These are phyloP conservation scores for Apteryx owenii DNA, from an alignment of 2,113 vertebrate species.

Conservation along the genomic window DNA sequence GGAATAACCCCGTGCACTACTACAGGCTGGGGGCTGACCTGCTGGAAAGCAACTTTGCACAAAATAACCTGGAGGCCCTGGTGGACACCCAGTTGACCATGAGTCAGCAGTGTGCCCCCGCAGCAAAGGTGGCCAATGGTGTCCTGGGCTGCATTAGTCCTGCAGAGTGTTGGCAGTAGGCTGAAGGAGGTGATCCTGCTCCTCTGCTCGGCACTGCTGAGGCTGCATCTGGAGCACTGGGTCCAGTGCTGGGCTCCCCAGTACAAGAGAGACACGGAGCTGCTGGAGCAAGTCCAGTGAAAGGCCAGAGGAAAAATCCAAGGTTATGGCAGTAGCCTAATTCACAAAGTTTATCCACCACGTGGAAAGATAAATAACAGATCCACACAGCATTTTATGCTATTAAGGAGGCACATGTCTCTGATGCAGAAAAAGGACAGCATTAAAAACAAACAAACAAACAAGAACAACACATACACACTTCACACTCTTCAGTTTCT, in stretches of 20 bases:
- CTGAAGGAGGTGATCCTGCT: background rate
- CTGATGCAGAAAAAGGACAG: background rate
- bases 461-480: background rate
- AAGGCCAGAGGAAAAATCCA: background rate
- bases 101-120: accelerated
- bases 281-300: background rate
- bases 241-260: background rate
- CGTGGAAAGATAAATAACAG: accelerated
- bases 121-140: background rate
- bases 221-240: background rate
- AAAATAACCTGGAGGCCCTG: background rate
- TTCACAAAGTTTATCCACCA: background rate
- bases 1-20: no score
- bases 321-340: background rate
- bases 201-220: background rate
- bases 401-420: background rate
- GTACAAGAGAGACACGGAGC: background rate
- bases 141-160: no score
- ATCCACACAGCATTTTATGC: background rate
- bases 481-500: background rate
- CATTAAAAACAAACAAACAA: background rate
- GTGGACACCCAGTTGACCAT: background rate
- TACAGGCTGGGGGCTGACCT: background rate
- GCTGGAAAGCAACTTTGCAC: background rate
- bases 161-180: background rate